Conservation (phyloP, 2,113 vertebrate genomes). For the Xerus inauris region DNA sequence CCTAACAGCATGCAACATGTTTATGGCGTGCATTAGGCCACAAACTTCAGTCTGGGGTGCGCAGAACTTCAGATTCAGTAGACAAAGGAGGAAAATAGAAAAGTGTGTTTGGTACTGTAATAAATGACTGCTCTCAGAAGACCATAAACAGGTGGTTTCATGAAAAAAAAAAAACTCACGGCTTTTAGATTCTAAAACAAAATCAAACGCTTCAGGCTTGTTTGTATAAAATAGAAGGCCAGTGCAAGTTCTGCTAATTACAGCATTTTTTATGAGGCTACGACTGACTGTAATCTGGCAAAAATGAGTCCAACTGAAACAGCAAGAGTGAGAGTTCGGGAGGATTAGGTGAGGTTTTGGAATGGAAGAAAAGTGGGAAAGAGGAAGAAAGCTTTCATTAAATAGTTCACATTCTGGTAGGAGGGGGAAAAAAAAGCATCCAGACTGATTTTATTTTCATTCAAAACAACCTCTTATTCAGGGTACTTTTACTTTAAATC, state of each 20-base stretch:
- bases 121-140: conserved; percentile 82
- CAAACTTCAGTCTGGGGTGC: conserved; percentile 57
- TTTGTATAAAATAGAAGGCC: conserved; percentile 69
- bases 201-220: conserved; percentile 73
- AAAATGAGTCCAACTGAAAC: conserved; percentile 68
- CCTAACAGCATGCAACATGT: conserved; percentile 81
- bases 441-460: conserved; percentile 65
- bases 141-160: conserved; percentile 83
- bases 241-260: conserved; percentile 54
- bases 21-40: conserved; percentile 80
- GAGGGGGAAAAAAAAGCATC: not conserved
- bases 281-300: conserved; percentile 65
- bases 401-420: conserved; percentile 26
- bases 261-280: conserved; percentile 61
- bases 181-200: conserved; percentile 52
- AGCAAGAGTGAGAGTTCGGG: conserved; percentile 41
- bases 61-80: conserved; percentile 34
- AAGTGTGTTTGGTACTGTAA: conserved; percentile 73
- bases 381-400: conserved; percentile 60
- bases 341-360: conserved; percentile 55
- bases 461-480: conserved; percentile 43
- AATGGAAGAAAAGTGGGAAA: conserved; percentile 50
- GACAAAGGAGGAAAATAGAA: conserved; percentile 73
- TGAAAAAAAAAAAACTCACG: conserved; percentile 49
- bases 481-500: not conserved